phyloP scores from a whole-genome alignment of 2,113 vertebrate genomes.

The Scalopus aquaticus region DNA sequence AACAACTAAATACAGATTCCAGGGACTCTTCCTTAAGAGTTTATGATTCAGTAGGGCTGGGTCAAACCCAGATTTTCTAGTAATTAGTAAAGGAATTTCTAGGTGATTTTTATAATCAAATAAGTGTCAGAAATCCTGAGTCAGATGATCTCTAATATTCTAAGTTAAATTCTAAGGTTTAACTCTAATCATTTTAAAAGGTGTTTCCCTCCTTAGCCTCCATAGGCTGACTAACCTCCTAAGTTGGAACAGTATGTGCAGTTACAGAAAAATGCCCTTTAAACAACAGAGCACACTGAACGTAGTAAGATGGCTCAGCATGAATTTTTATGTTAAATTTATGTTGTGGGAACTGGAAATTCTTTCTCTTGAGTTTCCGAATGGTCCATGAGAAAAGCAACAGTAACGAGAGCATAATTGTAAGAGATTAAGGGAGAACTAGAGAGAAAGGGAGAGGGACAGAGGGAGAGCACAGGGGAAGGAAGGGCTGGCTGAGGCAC shows the following conservation, averaged over 20 bases:
- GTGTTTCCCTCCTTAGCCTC: background rate
- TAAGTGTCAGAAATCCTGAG: background rate
- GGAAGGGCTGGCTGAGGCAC: background rate
- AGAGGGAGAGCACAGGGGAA: background rate
- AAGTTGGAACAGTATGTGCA: background rate
- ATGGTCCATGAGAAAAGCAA: background rate
- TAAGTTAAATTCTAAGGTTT: background rate
- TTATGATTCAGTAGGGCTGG: background rate
- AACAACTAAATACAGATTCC: background rate
- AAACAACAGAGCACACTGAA: background rate
- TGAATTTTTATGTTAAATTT: background rate
- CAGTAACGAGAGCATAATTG: background rate
- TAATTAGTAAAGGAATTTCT: background rate
- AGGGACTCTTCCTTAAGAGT: background rate
- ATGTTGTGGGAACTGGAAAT: slow-evolving; percentile 9
- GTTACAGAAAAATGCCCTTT: background rate
- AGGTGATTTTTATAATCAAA: slow-evolving; percentile 6
- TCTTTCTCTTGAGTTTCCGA: background rate
- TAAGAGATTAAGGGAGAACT: background rate
- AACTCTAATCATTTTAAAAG: slow-evolving; percentile 18
- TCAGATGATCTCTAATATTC: background rate
- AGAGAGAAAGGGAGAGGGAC: background rate
- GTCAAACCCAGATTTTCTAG: background rate
- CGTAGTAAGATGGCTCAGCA: background rate
- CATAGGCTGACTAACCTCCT: background rate